Evolutionary conservation across 2,113 vertebrate genomes (phyloP).

Genomic region (Phaethornis superciliosus): DNA sequence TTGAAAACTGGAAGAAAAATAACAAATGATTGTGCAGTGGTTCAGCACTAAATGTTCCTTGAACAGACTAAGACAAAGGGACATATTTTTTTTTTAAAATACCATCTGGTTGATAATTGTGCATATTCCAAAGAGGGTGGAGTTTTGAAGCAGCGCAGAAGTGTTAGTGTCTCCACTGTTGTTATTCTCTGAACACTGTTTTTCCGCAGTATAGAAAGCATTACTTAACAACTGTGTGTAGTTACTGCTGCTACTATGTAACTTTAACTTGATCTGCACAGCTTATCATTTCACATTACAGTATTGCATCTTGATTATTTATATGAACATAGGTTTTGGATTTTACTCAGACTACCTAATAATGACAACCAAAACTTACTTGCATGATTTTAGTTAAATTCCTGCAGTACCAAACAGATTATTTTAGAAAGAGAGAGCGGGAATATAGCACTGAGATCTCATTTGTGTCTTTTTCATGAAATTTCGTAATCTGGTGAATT

Average conservation of each 20-base stretch:
- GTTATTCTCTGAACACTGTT: neutral
- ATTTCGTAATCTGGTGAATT: neutral
- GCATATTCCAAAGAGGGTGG: neutral
- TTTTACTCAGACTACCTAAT: neutral
- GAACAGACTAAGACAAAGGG: slow-evolving; percentile 41
- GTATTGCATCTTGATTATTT: neutral
- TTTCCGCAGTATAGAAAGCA: neutral
- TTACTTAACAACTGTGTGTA: neutral
- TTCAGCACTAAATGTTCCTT: slow-evolving; percentile 51
- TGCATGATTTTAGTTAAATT: neutral
- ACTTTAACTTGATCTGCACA: neutral
- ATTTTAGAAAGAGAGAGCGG: neutral
- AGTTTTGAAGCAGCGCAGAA: slow-evolving; percentile 2
- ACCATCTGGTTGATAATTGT: neutral
- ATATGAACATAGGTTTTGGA: neutral
- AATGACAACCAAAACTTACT: neutral
- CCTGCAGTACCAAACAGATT: neutral
- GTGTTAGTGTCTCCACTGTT: neutral
- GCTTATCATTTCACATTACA: neutral
- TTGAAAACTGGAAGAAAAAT: slow-evolving; percentile 52
- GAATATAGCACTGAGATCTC: neutral
- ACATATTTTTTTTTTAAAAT: neutral
- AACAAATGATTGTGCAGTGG: slow-evolving; percentile 42
- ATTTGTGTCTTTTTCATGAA: neutral
- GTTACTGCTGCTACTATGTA: neutral